These are phyloP conservation scores for Pherbina coryleti DNA, from an alignment of 2,888 invertebrate species.

Conservation along the genomic window DNA sequence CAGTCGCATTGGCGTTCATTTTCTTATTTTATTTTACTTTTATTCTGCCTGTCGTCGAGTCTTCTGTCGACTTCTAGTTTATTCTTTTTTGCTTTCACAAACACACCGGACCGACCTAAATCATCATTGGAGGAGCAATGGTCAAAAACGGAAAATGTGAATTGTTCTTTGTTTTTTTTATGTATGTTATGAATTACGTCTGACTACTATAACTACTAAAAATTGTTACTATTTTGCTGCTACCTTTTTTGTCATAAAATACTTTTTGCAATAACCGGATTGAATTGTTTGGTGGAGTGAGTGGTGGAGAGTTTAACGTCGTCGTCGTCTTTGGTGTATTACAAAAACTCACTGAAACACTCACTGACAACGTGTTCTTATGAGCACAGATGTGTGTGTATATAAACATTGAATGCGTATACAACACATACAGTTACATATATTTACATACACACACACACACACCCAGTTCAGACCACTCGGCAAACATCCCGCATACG, in stretches of 20 bases:
- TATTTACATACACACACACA: background rate
- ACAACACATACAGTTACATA: background rate
- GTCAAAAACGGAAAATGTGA: slow-evolving; percentile 18
- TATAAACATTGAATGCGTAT: slow-evolving; percentile 8
- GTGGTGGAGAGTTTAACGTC: background rate
- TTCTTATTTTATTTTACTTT: background rate
- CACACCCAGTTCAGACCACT: background rate
- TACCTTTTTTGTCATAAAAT: background rate
- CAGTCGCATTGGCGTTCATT: background rate
- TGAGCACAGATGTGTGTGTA: slow-evolving; percentile 12
- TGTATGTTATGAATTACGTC: background rate
- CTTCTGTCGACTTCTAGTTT: slow-evolving; percentile 9
- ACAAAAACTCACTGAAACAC: background rate
- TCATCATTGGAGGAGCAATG: slow-evolving; percentile 6
- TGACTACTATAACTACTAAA: background rate
- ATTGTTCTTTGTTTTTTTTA: background rate
- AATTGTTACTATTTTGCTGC: background rate
- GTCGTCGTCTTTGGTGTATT: background rate
- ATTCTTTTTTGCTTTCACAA: slow-evolving; percentile 17
- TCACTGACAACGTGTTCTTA: slow-evolving; percentile 6
- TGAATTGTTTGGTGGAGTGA: background rate
- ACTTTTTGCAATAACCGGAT: slow-evolving; percentile 18
- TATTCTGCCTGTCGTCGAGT: background rate
- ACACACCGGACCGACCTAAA: slow-evolving; percentile 20
- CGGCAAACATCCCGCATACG: background rate